Base-by-base conservation (phyloP, 2,797 vertebrate species). In the Chrosomus eos region DNA sequence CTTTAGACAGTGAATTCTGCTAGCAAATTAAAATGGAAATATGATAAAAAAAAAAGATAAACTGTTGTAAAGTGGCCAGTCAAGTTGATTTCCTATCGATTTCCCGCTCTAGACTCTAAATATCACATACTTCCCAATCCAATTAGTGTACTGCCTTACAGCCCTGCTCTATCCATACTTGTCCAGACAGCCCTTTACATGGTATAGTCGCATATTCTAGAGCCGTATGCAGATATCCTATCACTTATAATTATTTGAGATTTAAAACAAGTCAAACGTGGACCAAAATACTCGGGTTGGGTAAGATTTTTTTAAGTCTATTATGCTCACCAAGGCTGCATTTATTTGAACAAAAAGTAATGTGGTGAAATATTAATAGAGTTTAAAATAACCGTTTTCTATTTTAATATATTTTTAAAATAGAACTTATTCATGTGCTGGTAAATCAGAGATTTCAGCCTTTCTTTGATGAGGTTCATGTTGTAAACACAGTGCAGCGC, bases 1-100 rank as follows among this genome's bases (percentile, higher is more conserved):
- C 26, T 40, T n/a, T 23, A 62, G 31, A 45, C 67, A 81, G 51
- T 71, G 51, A 68, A 75, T 72, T 84, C 81, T 75, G 70, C 53
- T 10, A 76, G 68, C 40, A 76, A 86, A 83, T 81, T 84, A 84
- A 86, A 86, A 73, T 31, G 38, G 31, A 83, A 85, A 86, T 81
- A 73, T 86, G 64, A 81, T 51, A 48, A 48, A 45, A 43, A 67
- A 87, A 84, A 76, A 55, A 86, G 66, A 83, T 66, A 53, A 13
- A 78, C 80, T 82, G 82, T 79, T 86, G 83, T 90, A 90, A 90
- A 91, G 91, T 89, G 84, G 88, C 89, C 87, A 84, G 87, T 89
- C 88, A 89, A 91, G 93, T 76, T 93, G 91, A 93, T 93, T 91
- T 92, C 89, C 91, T 93, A 94, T 94, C 91, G 91, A 94, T 94